Evolutionary conservation across 1,140 invertebrate genomes (phyloP), one percentile per base, ranked within the genome.

Genomic region (Aphelinus atriplicis): DNA sequence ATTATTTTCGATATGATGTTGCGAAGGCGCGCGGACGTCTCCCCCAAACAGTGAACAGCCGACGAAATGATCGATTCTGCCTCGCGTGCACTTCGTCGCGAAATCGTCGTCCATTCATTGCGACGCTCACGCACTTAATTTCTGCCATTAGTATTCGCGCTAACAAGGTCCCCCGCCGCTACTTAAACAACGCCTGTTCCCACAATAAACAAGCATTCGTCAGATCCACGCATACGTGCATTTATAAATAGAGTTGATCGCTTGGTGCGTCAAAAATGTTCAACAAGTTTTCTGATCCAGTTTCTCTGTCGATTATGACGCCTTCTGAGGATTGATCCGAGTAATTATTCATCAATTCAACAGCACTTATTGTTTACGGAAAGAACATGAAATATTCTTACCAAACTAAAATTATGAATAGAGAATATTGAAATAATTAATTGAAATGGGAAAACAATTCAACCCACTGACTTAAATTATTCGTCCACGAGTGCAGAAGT

Each of bases 71-170:
- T 69, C 9, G 56, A 69, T 48, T 50, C 56, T 26, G 47, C 55
- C 51, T 60, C 56, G 10, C 3, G n/a, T 58, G n/a, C 10, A 10
- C 3, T 68, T 45, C 42, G 45, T 9, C 43, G 51, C n/a, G 7
- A 57, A 56, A 57, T 67, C 42, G 51, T 3, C 10, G 45, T 2
- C 56, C 67, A 69, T 69, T 69, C 67, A 42, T 60, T 69, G 43
- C 2, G 57, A 3, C 48, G 58, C 58, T 7, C 47, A 43, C 42
- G 7, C 3, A 50, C 42, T 71, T 55, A 71, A 46, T 71, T 47
- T 55, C 51, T 55, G 56, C 60, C 51, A 63, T 71, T 63, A 46
- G 51, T 55, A 26, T 63, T 4, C 4, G 2, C n/a, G 50, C 26
- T 62, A 55, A 63, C 68, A 50, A 61, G 26, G 7, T 55, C 26